A percentile compares a stretch with the other conserved stretches of the same genome.
These are phyloP conservation scores for Leucoma salicis DNA, from an alignment of 2,888 invertebrate species.

Conservation along the genomic window DNA sequence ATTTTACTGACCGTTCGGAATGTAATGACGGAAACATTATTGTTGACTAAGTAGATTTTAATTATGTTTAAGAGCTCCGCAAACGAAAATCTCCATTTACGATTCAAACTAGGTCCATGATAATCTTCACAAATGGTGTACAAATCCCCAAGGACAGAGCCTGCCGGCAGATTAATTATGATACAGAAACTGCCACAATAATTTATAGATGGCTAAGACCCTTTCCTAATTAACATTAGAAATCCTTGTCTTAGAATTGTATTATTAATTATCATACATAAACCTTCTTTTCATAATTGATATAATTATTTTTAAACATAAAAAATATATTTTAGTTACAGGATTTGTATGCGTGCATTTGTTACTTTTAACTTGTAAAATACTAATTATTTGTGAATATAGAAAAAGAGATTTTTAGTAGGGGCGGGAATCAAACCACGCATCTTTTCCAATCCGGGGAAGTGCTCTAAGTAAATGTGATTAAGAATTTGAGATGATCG, in stretches of 20 bases:
- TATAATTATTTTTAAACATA: too few relatives aligned
- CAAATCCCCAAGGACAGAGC: constrained; percentile 22
- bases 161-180: constrained; percentile 29
- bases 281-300: too few relatives aligned
- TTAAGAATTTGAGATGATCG: too few relatives aligned
- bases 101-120: not conserved
- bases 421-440: too few relatives aligned
- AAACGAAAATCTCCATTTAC: not conserved
- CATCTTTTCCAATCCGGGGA: too few relatives aligned
- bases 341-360: too few relatives aligned
- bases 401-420: too few relatives aligned
- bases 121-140: constrained; percentile 4
- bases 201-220: not conserved
- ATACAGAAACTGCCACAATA: constrained; percentile 27
- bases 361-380: too few relatives aligned
- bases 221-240: not conserved
- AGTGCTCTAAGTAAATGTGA: too few relatives aligned
- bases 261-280: not conserved
- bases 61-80: not conserved
- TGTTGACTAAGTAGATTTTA: not conserved
- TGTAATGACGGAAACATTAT: not conserved
- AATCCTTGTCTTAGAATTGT: not conserved
- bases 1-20: not conserved
- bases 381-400: too few relatives aligned
- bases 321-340: too few relatives aligned